Conservation (phyloP, 1,140 invertebrate genomes). For the Aleiodes sp. region DNA sequence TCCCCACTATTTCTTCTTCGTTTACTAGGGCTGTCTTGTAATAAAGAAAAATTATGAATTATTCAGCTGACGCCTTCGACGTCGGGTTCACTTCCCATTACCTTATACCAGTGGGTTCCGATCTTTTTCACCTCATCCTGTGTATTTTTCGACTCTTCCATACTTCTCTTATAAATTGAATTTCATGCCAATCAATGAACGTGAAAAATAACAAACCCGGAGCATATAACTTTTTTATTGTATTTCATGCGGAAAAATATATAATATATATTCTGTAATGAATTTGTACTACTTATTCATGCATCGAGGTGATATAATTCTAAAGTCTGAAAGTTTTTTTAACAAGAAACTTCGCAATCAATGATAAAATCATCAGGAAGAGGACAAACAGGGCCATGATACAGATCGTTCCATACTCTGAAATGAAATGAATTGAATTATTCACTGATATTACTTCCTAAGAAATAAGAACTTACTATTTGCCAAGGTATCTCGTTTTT, state of each 20-base stretch:
- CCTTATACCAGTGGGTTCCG: not conserved
- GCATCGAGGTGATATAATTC: not conserved
- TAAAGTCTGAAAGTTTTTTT: not conserved
- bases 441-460: no score
- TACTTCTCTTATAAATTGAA: not conserved
- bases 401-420: not conserved
- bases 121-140: conserved; percentile 6
- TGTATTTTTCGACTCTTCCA: not conserved
- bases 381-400: not conserved
- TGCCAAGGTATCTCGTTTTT: no score
- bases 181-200: conserved; percentile 14
- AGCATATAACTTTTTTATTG: not conserved
- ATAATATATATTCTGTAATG: not conserved
- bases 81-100: not conserved
- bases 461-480: no score
- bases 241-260: not conserved
- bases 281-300: not conserved
- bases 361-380: not conserved
- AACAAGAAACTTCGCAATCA: not conserved
- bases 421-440: not conserved
- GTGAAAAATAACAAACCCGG: no score
- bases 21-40: not conserved
- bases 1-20: not conserved
- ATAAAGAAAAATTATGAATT: conserved; percentile 11
- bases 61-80: not conserved